A percentile compares a stretch with the other conserved stretches of the same genome.
phyloP scores from a whole-genome alignment of 2,113 vertebrate genomes.

The Leptodactylus fuscus region DNA sequence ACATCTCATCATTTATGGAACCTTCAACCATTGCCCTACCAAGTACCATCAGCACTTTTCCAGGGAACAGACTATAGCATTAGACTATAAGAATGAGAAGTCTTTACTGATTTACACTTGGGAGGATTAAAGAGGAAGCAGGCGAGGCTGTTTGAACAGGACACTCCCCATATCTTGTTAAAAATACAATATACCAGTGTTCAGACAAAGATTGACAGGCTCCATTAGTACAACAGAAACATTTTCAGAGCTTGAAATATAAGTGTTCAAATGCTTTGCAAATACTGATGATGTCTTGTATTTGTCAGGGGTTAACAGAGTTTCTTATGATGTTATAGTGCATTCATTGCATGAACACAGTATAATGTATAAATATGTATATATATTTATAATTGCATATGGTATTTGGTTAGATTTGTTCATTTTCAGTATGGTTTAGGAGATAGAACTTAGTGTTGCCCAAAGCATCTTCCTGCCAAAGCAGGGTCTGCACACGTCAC shows the following conservation, averaged over 20 bases:
- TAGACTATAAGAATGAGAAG: no score
- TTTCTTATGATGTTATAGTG: background rate
- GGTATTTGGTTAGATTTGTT: no score
- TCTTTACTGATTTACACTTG: background rate
- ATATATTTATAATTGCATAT: no score
- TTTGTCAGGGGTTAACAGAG: background rate
- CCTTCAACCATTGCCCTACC: no score
- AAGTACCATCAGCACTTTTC: no score
- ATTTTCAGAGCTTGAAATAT: background rate
- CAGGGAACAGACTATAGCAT: background rate
- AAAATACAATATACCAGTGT: background rate
- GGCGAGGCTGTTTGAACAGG: constrained; percentile 33
- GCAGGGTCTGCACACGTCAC: no score
- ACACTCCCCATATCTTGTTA: constrained; percentile 45
- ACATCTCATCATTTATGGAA: no score
- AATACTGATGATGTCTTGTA: background rate
- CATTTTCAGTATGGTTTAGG: no score
- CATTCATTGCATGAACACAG: background rate
- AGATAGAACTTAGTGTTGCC: no score
- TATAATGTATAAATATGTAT: background rate
- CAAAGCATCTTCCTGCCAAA: no score
- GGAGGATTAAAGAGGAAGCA: constrained; percentile 29
- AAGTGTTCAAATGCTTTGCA: background rate
- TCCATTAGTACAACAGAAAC: no score
- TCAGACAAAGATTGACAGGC: background rate